Conservation (phyloP, 2,888 invertebrate genomes). For the Linnaemya vulpina region DNA sequence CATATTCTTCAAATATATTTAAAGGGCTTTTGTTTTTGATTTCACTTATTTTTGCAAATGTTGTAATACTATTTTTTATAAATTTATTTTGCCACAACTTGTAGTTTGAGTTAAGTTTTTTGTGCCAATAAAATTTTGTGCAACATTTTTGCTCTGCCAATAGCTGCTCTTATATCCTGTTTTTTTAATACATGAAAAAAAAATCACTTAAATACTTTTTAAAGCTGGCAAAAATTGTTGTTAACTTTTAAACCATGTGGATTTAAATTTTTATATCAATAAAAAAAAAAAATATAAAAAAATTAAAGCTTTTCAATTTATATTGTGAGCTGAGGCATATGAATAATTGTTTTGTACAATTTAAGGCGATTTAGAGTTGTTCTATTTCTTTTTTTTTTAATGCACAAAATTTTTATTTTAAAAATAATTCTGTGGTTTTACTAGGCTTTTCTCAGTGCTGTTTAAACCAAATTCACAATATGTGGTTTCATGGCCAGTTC, state of each 20-base stretch:
- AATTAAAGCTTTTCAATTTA: conserved; percentile 39
- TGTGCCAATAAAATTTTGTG: neutral
- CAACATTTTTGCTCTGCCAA: neutral
- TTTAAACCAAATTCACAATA: conserved; percentile 39
- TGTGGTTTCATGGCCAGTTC: conserved; percentile 60
- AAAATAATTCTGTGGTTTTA: conserved; percentile 51
- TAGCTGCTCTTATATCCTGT: neutral
- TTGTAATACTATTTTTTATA: neutral
- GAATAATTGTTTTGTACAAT: conserved; percentile 52
- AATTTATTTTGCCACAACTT: conserved; percentile 4
- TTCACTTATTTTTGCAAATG: neutral
- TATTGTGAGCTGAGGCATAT: conserved; percentile 58
- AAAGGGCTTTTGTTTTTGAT: neutral
- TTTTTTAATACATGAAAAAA: neutral
- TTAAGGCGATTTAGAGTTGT: conserved; percentile 52
- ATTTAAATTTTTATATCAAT: neutral
- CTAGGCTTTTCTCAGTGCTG: neutral
- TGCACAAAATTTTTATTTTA: conserved; percentile 16
- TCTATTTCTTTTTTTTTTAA: conserved; percentile 20
- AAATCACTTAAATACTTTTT: conserved; percentile 12
- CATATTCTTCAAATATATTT: neutral
- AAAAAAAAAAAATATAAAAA: neutral
- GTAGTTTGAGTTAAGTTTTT: neutral
- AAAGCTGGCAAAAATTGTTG: neutral
- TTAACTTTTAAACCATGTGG: neutral